These are phyloP conservation scores for Thinocorus orbignyianus DNA, from an alignment of 2,113 vertebrate genomes.

Conservation along the genomic window DNA sequence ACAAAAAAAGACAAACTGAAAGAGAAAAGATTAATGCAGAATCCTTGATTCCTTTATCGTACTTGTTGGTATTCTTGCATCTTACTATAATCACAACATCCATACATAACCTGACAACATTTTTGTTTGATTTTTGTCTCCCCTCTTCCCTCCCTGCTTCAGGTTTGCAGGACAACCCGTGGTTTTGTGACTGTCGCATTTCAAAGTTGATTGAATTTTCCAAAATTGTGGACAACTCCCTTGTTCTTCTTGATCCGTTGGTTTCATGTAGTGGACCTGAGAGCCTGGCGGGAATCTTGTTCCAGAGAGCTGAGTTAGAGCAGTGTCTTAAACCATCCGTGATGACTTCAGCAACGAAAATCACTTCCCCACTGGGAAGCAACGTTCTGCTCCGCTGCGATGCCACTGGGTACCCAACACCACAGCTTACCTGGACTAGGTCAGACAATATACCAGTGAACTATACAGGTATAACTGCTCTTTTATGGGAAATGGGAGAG, in stretches of 20 bases:
- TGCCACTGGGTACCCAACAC: conserved; percentile 88
- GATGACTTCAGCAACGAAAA: conserved; percentile 94
- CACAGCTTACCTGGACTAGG: conserved; percentile 84
- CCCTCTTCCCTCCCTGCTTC: not conserved
- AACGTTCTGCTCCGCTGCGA: conserved; percentile 94
- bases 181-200: conserved; percentile 94
- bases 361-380: conserved; percentile 88
- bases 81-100: not conserved
- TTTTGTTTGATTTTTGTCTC: not conserved
- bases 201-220: conserved; percentile 92
- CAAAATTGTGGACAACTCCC: conserved; percentile 76
- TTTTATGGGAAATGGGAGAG: not conserved
- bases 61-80: not conserved
- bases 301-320: conserved; percentile 89
- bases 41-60: not conserved
- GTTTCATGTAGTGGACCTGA: conserved; percentile 88
- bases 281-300: conserved; percentile 83
- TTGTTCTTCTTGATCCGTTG: conserved; percentile 87
- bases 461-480: conserved; percentile 83
- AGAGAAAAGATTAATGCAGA: not conserved
- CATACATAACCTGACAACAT: not conserved
- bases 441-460: conserved; percentile 78
- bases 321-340: conserved; percentile 90
- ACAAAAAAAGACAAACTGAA: not conserved
- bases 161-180: conserved; percentile 97